Conservation (phyloP, 1,140 invertebrate genomes). For the Diplogasteroides magnus region DNA sequence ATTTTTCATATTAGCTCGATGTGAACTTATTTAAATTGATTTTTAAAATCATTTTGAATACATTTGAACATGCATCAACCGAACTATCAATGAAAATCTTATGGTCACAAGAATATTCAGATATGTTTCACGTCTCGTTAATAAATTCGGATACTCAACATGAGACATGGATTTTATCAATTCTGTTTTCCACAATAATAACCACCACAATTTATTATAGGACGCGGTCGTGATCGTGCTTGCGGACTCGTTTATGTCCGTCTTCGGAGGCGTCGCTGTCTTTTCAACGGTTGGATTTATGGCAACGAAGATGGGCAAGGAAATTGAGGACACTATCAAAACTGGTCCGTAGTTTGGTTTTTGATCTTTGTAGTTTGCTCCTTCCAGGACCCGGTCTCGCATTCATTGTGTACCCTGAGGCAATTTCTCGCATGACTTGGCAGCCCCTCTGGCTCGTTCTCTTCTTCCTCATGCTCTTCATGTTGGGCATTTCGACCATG, state of each 20-base stretch:
- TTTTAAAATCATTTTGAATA: background rate
- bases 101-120: too few species aligned
- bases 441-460: conserved; percentile 59
- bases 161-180: too few species aligned
- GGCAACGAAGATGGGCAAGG: conserved; percentile 57
- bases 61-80: too few species aligned
- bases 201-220: conserved; percentile 47
- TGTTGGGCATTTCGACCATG: conserved; percentile 55
- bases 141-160: too few species aligned
- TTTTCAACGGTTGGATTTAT: conserved; percentile 67
- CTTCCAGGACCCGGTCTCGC: conserved; percentile 45
- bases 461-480: conserved; percentile 58
- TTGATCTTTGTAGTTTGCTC: too few species aligned
- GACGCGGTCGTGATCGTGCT: conserved; percentile 66
- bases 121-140: too few species aligned
- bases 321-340: conserved; percentile 63
- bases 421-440: conserved; percentile 55
- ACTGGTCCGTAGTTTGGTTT: conserved; percentile 45
- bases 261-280: conserved; percentile 63
- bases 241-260: conserved; percentile 66
- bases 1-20: background rate
- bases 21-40: too few species aligned
- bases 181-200: too few species aligned
- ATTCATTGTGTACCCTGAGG: conserved; percentile 57
- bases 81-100: too few species aligned